These are phyloP conservation scores for Trachemys scripta DNA, from an alignment of 2,113 vertebrate genomes.

Conservation along the genomic window DNA sequence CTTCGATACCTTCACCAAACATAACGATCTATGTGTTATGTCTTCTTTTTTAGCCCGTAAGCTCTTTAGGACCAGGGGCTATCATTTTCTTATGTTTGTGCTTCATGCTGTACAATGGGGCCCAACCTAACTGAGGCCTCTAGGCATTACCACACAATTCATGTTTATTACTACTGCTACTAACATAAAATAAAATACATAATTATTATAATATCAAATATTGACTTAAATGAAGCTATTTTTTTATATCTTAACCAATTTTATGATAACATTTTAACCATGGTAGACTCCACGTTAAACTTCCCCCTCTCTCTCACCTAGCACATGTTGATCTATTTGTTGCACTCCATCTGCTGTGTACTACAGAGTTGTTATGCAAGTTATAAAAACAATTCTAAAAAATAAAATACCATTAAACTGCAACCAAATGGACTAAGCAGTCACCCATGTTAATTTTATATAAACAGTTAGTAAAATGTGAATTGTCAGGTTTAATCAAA, in stretches of 20 bases:
- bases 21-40: background rate
- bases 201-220: background rate
- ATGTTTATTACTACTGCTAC: background rate
- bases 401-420: background rate
- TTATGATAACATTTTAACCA: background rate
- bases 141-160: background rate
- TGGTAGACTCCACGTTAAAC: background rate
- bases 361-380: background rate
- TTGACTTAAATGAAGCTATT: background rate
- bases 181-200: background rate
- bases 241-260: rapidly evolving
- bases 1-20: background rate
- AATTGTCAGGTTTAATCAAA: background rate
- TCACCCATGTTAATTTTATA: background rate
- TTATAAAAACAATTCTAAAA: background rate
- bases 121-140: background rate
- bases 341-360: background rate
- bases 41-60: background rate
- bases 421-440: background rate
- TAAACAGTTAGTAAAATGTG: background rate
- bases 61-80: background rate
- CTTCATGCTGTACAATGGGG: background rate
- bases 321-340: background rate
- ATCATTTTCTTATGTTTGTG: background rate
- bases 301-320: background rate